Evolutionary conservation across 2,888 invertebrate genomes (phyloP), one percentile per base, ranked within the genome.

Genomic region (Lottia gigantea): DNA sequence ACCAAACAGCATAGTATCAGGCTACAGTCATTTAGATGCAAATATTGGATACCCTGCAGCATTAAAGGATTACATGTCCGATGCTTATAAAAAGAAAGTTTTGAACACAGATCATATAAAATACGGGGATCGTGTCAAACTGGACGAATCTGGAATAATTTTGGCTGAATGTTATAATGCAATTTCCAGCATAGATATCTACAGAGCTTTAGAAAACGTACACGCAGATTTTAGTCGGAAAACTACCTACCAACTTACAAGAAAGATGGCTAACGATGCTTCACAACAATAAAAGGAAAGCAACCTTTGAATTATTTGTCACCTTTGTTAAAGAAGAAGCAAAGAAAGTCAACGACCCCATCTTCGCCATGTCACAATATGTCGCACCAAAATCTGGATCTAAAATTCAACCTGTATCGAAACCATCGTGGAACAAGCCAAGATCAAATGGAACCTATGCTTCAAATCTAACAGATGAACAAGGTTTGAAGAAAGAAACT

Each of bases 241-340:
- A 70, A 46, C 26, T 70, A 7, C 66, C 66, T 4, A 64, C 0
- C 31, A 19, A 66, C 46, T 61, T 46, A 19, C 70, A 70, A 15
- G 70, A 66, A 25, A 70, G 66, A 61, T 70, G 66, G 70, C 23
- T 47, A 7, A 66, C 46, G 23, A 62, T 67, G 31, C 65, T 66
- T 15, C 64, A 67, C 8, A 2, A 47, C 0, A 26, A 15, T 23
- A 73, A 64, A 40, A 55, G 45, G 0, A 47, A 65, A n/a, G 55
- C 61, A 7, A 67, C 46, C n/a, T 73, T 73, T 25, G 25, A 62
- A n/a, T 19, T 49, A 15, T 63, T 73, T 4, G 62, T 67, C 3
- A 49, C 67, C n/a, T 70, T 73, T 62, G 67, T 70, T 3, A 63
- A 62, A 61, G 47, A 49, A 23, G 72, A 70, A 45, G 70, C 72